Conservation (phyloP, 2,888 invertebrate species). For the Hypsopygia costalis region DNA sequence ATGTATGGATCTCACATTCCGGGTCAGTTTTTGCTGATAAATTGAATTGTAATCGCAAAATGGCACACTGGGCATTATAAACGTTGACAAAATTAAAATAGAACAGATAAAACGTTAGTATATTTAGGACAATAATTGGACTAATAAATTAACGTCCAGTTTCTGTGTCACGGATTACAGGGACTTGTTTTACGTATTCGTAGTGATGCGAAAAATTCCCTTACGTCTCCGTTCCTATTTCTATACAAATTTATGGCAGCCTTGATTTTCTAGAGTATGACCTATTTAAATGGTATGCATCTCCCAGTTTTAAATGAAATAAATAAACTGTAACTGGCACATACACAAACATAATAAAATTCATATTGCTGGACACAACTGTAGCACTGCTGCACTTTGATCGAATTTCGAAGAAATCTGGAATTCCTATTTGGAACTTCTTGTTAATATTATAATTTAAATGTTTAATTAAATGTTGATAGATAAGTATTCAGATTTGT, state of each 20-base stretch:
- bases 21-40: constrained; percentile 10
- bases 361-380: no score
- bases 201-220: neutral
- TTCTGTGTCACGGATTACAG: constrained; percentile 24
- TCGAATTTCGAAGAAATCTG: no score
- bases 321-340: no score
- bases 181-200: constrained; percentile 8
- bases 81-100: constrained; percentile 9
- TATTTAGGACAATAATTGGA: constrained; percentile 18
- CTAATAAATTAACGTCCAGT: constrained; percentile 14
- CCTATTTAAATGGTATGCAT: neutral
- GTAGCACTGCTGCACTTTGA: no score
- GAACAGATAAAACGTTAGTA: neutral
- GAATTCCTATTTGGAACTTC: no score
- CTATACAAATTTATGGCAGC: neutral
- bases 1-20: constrained; percentile 15
- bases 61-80: constrained; percentile 11
- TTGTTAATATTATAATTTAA: no score
- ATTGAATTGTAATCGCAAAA: neutral
- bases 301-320: neutral
- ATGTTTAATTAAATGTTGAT: no score
- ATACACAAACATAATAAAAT: no score
- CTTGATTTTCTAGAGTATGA: constrained; percentile 2
- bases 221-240: neutral
- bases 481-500: no score